Conservation (phyloP, 2,113 vertebrate genomes). For the Chrysemys picta region DNA sequence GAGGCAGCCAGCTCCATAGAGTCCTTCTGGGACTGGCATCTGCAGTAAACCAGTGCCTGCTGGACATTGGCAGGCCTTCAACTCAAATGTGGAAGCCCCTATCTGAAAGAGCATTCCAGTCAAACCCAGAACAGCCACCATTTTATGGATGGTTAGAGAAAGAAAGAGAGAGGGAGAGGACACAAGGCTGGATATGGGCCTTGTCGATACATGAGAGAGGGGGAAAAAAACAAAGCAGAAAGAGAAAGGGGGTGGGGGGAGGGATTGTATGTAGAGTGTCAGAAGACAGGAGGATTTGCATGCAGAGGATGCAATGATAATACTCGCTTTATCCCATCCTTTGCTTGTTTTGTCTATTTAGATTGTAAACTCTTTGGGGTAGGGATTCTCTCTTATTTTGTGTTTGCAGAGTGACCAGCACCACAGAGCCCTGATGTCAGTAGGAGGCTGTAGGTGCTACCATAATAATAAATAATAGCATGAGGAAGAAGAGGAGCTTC, state of each 20-base stretch:
- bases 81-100: not conserved
- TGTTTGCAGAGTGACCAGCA: not conserved
- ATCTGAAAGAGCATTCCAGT: not conserved
- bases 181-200: not conserved
- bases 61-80: not conserved
- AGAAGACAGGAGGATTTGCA: not conserved
- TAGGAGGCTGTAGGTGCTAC: not conserved
- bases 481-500: not conserved
- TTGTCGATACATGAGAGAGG: not conserved
- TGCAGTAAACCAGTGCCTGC: not conserved
- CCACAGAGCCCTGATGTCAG: not conserved
- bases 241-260: accelerated
- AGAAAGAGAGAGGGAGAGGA: not conserved
- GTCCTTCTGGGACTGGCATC: accelerated
- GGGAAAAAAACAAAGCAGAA: not conserved
- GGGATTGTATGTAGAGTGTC: accelerated
- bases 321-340: not conserved
- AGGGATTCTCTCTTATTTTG: not conserved
- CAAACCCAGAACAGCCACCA: not conserved
- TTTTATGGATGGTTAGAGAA: not conserved
- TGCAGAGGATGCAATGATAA: not conserved
- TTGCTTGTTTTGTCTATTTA: not conserved
- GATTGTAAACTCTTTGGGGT: not conserved
- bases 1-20: accelerated
- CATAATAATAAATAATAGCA: accelerated